Evolutionary conservation across 1,140 invertebrate species (phyloP).

Genomic region (Carposina sasakii): DNA sequence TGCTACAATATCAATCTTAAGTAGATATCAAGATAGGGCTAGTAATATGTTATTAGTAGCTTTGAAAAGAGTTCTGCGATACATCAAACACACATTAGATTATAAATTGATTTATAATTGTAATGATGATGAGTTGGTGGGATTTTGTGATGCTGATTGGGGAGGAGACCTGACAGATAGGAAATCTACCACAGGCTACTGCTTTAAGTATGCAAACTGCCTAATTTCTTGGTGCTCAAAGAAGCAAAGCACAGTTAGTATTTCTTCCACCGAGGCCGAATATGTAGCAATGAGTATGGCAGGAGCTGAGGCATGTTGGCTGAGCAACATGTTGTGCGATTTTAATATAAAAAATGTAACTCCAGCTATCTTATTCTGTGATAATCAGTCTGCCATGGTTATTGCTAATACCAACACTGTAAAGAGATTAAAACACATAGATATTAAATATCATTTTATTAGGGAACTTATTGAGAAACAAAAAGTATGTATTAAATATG

Average conservation of each 20-base stretch:
- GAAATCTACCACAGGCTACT: background rate
- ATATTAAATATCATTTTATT: conserved; percentile 5
- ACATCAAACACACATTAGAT: conserved; percentile 23
- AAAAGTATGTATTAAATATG: background rate
- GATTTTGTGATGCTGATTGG: background rate
- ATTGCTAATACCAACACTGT: background rate
- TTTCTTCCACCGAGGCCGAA: background rate
- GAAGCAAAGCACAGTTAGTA: background rate
- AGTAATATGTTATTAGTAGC: conserved; percentile 20
- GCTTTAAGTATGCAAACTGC: background rate
- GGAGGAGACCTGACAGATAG: conserved; percentile 1
- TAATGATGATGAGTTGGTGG: background rate
- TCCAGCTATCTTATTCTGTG: background rate
- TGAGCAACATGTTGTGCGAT: background rate
- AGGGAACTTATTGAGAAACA: background rate
- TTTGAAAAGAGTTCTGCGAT: conserved; percentile 31
- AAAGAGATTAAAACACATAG: background rate
- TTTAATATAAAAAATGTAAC: background rate
- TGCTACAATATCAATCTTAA: conserved; percentile 29
- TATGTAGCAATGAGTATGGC: background rate
- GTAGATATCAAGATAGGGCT: conserved; percentile 30
- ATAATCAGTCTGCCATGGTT: background rate
- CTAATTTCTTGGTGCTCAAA: background rate
- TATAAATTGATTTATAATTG: background rate
- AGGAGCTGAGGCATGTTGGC: background rate